Base-by-base conservation (phyloP, 2,797 vertebrate species). In the Urocyon cinereoargenteus region DNA sequence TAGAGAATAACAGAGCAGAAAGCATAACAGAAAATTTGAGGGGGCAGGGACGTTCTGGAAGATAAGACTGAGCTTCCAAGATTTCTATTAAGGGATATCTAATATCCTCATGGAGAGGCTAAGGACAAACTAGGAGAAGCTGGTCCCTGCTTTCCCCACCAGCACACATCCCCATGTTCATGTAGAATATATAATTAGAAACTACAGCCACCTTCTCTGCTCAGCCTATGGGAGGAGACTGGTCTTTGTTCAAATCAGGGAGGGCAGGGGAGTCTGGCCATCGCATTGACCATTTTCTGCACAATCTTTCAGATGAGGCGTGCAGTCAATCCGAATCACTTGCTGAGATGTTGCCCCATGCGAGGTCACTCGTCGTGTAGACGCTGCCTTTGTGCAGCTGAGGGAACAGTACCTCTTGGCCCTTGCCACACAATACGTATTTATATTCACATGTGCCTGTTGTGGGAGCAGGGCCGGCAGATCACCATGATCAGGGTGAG, bases 291-390 rank as follows among this genome's bases (percentile, higher is more conserved):
- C 95, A 16, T 92, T 97, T 98, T 98, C 97, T 97, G 97, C 98
- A 96, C 97, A 89, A 97, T 98, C 98, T 98, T 98, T 98, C 97
- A 98, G 98, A 97, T 98, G 97, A 98, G 94, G 87, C 97, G 53
- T 97, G 94, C 93, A 81, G 73, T 84, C 96, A 92, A 92, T 45
- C 93, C 96, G 96, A 92, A 95, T 97, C 98, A 97, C 95, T 86
- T 14, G 86, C 96, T 97, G 97, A 97, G 97, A 98, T 97, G 98
- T 91, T 98, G 97, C 92, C 86, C 92, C 96, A 92, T 94, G 96
- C 51, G 92, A 87, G 83, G 73, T 89, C 97, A 97, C 96, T 86
- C 59, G 26, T 83, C 96, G 88, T 97, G 97, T 97, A 98, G 96
- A 97, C 96, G 61, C 96, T 97, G 97, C 97, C 94, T 95, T 96